Base-by-base conservation (phyloP, 2,888 invertebrate species). In the Polydrusus tereticollis region DNA sequence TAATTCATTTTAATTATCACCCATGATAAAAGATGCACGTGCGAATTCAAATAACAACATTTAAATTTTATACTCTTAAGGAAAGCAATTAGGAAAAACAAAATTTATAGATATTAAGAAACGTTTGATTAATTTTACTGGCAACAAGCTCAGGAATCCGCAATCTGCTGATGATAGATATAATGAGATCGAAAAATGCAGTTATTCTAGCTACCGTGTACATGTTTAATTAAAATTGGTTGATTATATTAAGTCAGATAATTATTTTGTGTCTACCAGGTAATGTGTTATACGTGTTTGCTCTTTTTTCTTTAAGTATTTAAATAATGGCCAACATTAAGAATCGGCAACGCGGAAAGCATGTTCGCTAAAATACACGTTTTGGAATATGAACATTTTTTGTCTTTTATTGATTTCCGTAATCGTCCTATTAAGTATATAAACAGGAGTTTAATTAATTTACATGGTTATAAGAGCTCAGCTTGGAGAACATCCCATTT, bases 1-100 rank as follows among this genome's bases (percentile, higher is more conserved):
- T 4, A 47, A 21, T 23, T 47, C n/a, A 47, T 47, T 23, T 21
- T 10, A 47, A 47, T 47, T 23, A 47, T 29, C 16, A 7, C 12
- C 12, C 16, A 52, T 52, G 29, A 14, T 58, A 58, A 47, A 65
- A 64, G 69, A 69, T 58, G 64, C 70, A 65, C 70, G 64, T 69
- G 69, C 45, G 12, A 21, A 64, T 69, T 23, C 33, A 57, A 69
- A 69, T 64, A 55, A 23, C 43, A 58, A 52, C 57, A 29, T 36
- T 29, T 29, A 14, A 20, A 69, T 58, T 43, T 41, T 58, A 45
- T 43, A 45, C 12, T 43, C 36, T 66, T 55, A 10, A 58, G n/a
- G 58, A 69, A 52, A 57, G 43, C 41, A 69, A 69, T 63, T 64
- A 69, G 12, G 16, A 38, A 64, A n/a, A 55, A 36, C 33, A 45